These are phyloP conservation scores for Meloidogyne floridensis DNA, from an alignment of 1,140 invertebrate genomes.

Conservation along the genomic window DNA sequence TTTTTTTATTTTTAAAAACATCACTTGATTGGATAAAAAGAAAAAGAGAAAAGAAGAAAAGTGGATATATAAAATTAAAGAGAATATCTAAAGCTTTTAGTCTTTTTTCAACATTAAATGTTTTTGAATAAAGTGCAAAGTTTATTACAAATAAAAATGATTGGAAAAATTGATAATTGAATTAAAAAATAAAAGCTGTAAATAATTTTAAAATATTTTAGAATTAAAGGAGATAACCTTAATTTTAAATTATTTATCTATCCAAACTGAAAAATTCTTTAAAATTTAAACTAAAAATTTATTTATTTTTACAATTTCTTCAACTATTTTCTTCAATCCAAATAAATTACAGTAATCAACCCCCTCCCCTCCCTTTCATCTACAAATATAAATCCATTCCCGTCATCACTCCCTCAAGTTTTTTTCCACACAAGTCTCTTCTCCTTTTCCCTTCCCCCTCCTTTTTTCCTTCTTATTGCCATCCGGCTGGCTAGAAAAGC, in stretches of 20 bases:
- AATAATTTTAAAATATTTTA: too few relatives aligned
- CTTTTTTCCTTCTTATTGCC: neutral
- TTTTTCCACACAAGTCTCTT: neutral
- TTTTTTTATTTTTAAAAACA: neutral
- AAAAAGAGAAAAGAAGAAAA: neutral
- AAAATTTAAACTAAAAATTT: too few relatives aligned
- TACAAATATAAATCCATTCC: neutral
- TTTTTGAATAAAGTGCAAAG: constrained; percentile 3
- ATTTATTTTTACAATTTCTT: too few relatives aligned
- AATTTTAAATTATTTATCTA: too few relatives aligned
- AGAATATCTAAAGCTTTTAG: neutral
- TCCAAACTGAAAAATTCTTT: too few relatives aligned
- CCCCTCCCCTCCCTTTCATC: neutral
- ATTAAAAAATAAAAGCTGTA: neutral
- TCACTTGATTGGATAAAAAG: constrained; percentile 2
- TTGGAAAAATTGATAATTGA: neutral
- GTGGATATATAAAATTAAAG: neutral
- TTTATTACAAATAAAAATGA: neutral
- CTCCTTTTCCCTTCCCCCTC: neutral
- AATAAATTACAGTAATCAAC: neutral
- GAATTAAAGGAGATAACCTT: too few relatives aligned
- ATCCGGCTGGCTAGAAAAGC: neutral
- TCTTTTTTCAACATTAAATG: neutral
- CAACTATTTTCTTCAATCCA: too few relatives aligned
- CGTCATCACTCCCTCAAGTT: neutral